A percentile compares a stretch with the other conserved stretches of the same genome.
Conservation (phyloP, 2,797 vertebrate genomes). For the Ptychobarbus kaznakovi region DNA sequence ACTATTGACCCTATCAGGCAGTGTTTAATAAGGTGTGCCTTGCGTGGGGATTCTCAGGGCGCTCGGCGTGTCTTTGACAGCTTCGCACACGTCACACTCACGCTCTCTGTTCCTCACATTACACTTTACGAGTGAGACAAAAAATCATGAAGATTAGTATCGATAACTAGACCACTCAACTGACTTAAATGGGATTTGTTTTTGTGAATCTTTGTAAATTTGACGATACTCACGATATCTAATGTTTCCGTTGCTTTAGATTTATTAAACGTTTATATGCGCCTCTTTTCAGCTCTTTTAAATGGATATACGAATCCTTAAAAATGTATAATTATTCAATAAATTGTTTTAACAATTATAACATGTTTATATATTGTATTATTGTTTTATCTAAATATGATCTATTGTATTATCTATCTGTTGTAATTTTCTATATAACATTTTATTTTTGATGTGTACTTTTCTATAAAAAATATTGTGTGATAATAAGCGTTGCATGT, state of each 20-base stretch:
- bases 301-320: background rate
- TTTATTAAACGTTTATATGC: background rate
- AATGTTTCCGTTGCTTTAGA: background rate
- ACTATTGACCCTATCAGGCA: slow-evolving; percentile 89
- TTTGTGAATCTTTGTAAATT: background rate
- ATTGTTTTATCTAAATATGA: background rate
- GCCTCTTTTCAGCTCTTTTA: background rate
- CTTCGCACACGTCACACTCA: slow-evolving; percentile 50
- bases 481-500: background rate
- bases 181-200: background rate
- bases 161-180: background rate
- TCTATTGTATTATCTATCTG: background rate
- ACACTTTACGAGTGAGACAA: slow-evolving; percentile 9
- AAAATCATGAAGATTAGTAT: slow-evolving; percentile 16
- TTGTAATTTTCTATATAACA: background rate
- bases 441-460: background rate
- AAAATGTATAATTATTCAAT: background rate
- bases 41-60: slow-evolving; percentile 80
- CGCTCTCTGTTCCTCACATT: background rate
- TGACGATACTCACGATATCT: background rate
- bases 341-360: background rate
- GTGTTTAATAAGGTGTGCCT: slow-evolving; percentile 91
- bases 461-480: background rate
- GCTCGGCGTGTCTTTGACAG: slow-evolving; percentile 64
- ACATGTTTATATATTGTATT: background rate